These are phyloP conservation scores for Microplitis mediator DNA, from an alignment of 1,140 invertebrate species.

Conservation along the genomic window DNA sequence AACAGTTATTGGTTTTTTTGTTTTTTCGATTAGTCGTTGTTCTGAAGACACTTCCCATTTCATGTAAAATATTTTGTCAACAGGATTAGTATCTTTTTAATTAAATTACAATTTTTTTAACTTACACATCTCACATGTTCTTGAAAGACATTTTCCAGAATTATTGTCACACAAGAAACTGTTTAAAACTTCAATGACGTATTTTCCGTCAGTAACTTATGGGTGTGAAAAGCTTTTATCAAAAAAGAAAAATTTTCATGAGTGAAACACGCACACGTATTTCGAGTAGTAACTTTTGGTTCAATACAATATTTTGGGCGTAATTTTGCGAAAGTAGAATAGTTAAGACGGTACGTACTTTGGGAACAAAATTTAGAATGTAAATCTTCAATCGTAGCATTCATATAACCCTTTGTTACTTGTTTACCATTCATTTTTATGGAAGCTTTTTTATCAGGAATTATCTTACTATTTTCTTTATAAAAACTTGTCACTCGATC, in stretches of 20 bases:
- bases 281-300: constrained; percentile 18
- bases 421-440: too few relatives aligned
- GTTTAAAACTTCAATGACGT: constrained; percentile 22
- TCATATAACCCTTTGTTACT: too few relatives aligned
- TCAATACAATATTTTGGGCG: constrained; percentile 11
- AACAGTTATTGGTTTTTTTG: constrained; percentile 26
- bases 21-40: constrained; percentile 22
- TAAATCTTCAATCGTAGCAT: too few relatives aligned
- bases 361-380: too few relatives aligned
- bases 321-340: too few relatives aligned
- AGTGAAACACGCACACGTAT: constrained; percentile 30
- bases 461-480: too few relatives aligned
- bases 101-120: constrained; percentile 22
- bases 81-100: constrained; percentile 16
- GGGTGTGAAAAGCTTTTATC: constrained; percentile 19
- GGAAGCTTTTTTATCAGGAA: too few relatives aligned
- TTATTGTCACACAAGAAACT: constrained; percentile 24
- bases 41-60: constrained; percentile 26
- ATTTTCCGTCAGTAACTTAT: constrained; percentile 27
- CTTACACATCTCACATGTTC: constrained; percentile 29
- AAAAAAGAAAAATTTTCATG: constrained; percentile 31
- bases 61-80: background rate
- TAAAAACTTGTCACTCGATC: too few relatives aligned
- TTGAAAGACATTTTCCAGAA: constrained; percentile 25
- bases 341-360: too few relatives aligned